Percentiles rank a stretch among this genome's conserved stretches.
These are phyloP conservation scores for Brachionus rotundiformis DNA, from an alignment of 1,140 invertebrate species.

Conservation along the genomic window DNA sequence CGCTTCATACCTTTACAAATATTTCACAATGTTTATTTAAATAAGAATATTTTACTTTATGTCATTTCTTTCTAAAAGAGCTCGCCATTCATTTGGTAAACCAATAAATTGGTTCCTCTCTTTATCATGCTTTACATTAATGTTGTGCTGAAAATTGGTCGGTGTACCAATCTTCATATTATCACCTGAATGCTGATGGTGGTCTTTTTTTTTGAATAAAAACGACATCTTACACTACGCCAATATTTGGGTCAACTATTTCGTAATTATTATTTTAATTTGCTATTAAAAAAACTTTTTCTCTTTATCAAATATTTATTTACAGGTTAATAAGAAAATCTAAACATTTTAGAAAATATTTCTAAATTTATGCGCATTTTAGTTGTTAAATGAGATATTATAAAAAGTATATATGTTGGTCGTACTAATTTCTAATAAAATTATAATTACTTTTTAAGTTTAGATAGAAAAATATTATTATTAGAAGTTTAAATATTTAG, in stretches of 20 bases:
- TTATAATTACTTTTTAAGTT: not conserved
- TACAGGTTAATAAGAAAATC: conserved; percentile 9
- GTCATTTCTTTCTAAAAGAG: conserved; percentile 22
- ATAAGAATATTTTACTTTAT: conserved; percentile 21
- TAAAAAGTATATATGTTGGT: not conserved
- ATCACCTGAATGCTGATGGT: conserved; percentile 14
- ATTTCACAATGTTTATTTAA: too few species aligned
- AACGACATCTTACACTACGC: not conserved
- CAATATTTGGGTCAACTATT: not conserved
- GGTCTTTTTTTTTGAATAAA: conserved; percentile 31
- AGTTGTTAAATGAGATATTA: not conserved
- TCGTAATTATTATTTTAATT: not conserved
- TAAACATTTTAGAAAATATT: not conserved
- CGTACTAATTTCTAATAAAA: not conserved
- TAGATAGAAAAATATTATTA: not conserved
- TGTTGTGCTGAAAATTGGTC: conserved; percentile 51
- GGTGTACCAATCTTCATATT: conserved; percentile 41
- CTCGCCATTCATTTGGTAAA: conserved; percentile 36
- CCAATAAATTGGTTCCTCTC: conserved; percentile 37
- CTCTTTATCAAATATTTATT: not conserved
- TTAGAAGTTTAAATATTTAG: not conserved
- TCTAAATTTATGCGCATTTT: conserved; percentile 25
- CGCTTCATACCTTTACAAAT: conserved; percentile 16
- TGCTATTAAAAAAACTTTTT: not conserved
- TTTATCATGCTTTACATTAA: conserved; percentile 50